Base-by-base conservation (phyloP, 2,113 vertebrate species). In the Corythornis madagascariensis region DNA sequence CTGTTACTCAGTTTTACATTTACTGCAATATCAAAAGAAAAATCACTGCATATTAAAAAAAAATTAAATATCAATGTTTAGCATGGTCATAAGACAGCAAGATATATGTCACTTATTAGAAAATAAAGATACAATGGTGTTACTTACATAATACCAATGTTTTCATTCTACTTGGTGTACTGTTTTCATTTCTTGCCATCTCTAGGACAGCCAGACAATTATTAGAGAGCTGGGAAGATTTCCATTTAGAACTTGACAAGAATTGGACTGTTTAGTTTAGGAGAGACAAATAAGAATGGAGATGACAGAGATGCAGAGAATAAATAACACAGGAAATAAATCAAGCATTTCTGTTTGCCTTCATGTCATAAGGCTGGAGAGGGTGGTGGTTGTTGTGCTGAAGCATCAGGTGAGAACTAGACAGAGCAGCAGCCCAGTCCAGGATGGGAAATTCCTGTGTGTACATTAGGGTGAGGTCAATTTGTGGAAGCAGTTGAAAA, bases 251-350 rank as follows among this genome's bases (percentile, higher is more conserved):
- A 69, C 26, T 85, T 91, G 48, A 89, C 79, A 90, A 78, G 24
- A 92, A 79, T 65, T 6, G 56, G 33, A 80, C 20, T 89, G 64
- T 83, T 93, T 71, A 53, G 60, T 59, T 91, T 83, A 83, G 19
- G 22, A 87, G 29, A 91, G 64, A 85, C 43, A 93, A 91, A 40
- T 75, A 89, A 78, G 75, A 85, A 70, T 7, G 24, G 24, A 78
- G 60, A 86, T 72, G 16, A 91, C 19, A 93, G 63, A 90, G 78
- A 84, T 13, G 78, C 1, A 82, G 28, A 78, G 40, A 89, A 74
- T 56, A 76, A 94, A 89, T 28, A 77, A 11, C 5, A 33, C 16
- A 77, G 47, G 55, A 96, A 70, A 83, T 35, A 85, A 70, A 89
- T 29, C 25, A 84, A 83, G 38, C 18, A 83, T 85, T 89, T 79